Base-by-base conservation (phyloP, 2,113 vertebrate species). In the Oryzias melastigma region DNA sequence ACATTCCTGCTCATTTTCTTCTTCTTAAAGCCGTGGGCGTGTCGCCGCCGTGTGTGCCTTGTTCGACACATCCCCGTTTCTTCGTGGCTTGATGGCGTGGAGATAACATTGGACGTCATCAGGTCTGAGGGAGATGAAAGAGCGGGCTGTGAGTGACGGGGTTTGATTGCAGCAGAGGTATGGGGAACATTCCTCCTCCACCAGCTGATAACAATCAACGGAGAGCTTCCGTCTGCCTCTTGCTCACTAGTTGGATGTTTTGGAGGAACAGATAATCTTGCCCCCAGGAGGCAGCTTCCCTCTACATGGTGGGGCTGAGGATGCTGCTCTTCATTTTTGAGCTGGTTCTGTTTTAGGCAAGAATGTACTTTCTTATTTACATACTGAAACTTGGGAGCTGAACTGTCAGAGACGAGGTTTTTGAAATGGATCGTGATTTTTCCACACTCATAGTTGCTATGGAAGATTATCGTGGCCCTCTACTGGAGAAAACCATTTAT, bases 191-290 rank as follows among this genome's bases (percentile, higher is more conserved):
- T 80, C 71, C 67, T 48, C 60, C n/a, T 1, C 57, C 41, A 43
- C 57, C 13, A 14, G 16, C 62, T 69, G 82, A 86, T 86, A 68
- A 54, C 65, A 29, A 77, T 81, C 82, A 60, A 17, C 66, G 13
- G 49, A 65, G 67, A 14, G 58, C 63, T 78, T 84, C 70, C 48
- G 16, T 47, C 44, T 22, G 29, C 62, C 65, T 73, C 62, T 15
- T 44, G 45, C 55, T 59, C 55, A 65, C 29, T 47, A 53, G 74
- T 45, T 59, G 51, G 51, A 72, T 52, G 65, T 40, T 65, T 59
- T 55, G 29, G 65, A 70, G 65, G 70, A 87, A 77, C 65, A 55
- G 76, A 73, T 82, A 73, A 65, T 82, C n/a, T 55, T 83, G 68
- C 82, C 60, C 63, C 62, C 20, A 1, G 52, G 22, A 46, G 56